phyloP scores from a whole-genome alignment of 2,113 vertebrate genomes.

The Ammodytes marinus region DNA sequence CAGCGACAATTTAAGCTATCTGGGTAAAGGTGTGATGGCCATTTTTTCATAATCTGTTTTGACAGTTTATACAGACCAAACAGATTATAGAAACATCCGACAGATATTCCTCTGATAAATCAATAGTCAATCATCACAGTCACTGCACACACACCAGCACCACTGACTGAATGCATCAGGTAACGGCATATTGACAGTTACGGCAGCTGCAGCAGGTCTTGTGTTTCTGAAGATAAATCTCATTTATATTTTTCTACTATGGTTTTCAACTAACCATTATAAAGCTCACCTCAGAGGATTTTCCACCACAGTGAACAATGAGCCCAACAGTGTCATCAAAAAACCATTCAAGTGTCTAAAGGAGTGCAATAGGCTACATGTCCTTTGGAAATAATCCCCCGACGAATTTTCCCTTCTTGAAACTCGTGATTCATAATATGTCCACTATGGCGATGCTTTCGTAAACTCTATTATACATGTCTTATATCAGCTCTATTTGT shows the following conservation, averaged over 20 bases:
- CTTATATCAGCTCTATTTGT: background rate
- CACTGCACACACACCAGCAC: background rate
- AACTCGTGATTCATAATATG: background rate
- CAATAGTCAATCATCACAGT: background rate
- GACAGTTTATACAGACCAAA: background rate
- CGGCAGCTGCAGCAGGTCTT: background rate
- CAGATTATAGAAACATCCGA: background rate
- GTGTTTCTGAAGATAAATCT: constrained; percentile 2
- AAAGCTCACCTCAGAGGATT: background rate
- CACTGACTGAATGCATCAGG: background rate
- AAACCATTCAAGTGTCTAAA: too few relatives aligned
- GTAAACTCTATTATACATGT: background rate
- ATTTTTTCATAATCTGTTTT: background rate
- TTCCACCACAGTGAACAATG: constrained; percentile 12
- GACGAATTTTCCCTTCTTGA: background rate
- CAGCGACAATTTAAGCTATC: background rate
- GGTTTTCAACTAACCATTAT: background rate
- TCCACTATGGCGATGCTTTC: too few relatives aligned
- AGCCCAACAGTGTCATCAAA: constrained; percentile 40
- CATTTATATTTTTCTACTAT: background rate
- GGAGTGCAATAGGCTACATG: too few relatives aligned
- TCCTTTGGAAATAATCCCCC: background rate
- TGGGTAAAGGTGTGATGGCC: background rate
- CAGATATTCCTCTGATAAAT: background rate
- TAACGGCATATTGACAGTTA: background rate